Base-by-base conservation (phyloP, 2,113 vertebrate genomes). In the Clarias magur region DNA sequence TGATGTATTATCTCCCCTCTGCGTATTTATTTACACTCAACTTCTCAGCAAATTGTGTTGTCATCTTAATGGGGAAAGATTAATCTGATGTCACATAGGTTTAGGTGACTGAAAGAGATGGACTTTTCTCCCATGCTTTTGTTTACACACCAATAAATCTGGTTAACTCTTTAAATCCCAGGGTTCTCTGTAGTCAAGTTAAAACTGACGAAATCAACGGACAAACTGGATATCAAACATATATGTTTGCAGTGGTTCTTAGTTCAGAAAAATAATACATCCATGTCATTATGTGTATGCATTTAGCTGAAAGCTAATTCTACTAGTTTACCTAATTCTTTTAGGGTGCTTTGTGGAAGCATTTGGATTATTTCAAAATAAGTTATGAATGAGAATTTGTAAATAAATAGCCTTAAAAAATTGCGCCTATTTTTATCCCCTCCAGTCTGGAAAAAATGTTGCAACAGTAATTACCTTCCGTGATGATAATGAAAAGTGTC, bases 1-100 rank as follows among this genome's bases (percentile, higher is more conserved):
- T 95, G 95, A 96, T 95, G 92, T 95, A 95, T 96, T 94, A 96
- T 96, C 94, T 94, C 92, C 93, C 91, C 94, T 94, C 94, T 92
- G 91, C 70, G 91, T 94, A 93, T 95, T 96, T 95, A 96, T 96
- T 96, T 96, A 96, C 94, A 95, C 94, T 95, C 94, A 95, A 94
- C 95, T 95, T 93, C 93, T 91, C 93, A 92, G 92, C 94, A 96
- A 94, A 95, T 95, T 95, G 94, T 93, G 93, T 93, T 95, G 95
- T 95, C 95, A 93, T 94, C 93, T 92, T 94, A 95, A 95, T 94
- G 92, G 93, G 89, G 87, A 92, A 94, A 93, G 93, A 96, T 96
- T 95, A 93, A 96, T 96, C 92, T 95, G 93, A 94, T 94, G 92
- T 94, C 92, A 92, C 89, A 89, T 89, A 89, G 91, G 91, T 93